A percentile compares a stretch with the other conserved stretches of the same genome.
Conservation (phyloP, 2,888 invertebrate genomes). For the Eumacrocentrus americanus region DNA sequence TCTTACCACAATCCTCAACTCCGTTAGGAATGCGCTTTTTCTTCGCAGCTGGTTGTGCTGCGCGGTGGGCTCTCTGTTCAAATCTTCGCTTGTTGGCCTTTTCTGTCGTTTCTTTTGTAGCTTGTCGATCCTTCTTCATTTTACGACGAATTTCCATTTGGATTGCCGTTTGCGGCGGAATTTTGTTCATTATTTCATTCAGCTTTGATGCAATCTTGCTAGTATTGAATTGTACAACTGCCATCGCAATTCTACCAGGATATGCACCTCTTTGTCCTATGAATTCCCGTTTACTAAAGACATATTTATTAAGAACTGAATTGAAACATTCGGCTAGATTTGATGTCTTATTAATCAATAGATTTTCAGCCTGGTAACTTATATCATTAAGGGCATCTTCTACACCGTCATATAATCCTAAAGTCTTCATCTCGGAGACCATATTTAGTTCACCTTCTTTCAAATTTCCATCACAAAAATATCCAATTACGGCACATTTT, state of each 20-base stretch:
- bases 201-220: background rate
- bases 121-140: background rate
- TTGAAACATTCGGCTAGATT: background rate
- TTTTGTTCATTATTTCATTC: background rate
- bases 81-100: background rate
- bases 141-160: background rate
- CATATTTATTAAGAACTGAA: background rate
- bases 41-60: background rate
- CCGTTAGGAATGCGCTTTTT: background rate
- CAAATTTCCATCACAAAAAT: slow-evolving; percentile 17
- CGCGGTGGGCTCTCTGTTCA: background rate
- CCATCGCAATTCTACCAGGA: background rate
- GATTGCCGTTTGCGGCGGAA: background rate
- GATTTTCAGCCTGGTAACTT: background rate
- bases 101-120: background rate
- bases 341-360: background rate
- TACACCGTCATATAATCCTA: slow-evolving; percentile 3
- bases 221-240: background rate
- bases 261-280: background rate
- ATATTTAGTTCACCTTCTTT: slow-evolving; percentile 20
- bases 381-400: background rate
- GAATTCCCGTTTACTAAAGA: background rate
- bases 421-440: slow-evolving; percentile 9
- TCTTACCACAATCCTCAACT: background rate
- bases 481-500: slow-evolving; percentile 13